These are phyloP conservation scores for Metopia argyrocephala DNA, from an alignment of 2,888 invertebrate genomes.

Conservation along the genomic window DNA sequence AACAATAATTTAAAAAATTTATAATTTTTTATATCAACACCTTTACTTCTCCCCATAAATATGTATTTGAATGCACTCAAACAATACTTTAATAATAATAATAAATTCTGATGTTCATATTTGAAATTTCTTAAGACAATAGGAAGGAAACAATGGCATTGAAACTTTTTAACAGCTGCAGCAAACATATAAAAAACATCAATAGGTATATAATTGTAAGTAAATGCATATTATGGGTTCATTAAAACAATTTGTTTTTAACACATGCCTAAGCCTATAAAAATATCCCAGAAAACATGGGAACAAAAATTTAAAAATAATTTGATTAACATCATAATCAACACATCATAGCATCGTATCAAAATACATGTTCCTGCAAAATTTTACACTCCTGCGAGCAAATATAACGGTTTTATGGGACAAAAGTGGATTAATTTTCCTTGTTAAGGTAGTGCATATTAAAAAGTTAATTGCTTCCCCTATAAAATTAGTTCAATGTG, in stretches of 20 bases:
- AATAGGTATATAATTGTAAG: not conserved
- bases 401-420: no score
- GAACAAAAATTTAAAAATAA: not conserved
- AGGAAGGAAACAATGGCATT: not conserved
- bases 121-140: not conserved
- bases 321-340: slow-evolving; percentile 1
- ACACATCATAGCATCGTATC: no score
- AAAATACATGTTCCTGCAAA: no score
- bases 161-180: slow-evolving; percentile 25
- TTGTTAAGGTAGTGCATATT: no score
- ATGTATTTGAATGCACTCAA: slow-evolving; percentile 31
- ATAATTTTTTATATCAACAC: slow-evolving; percentile 50
- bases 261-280: no score
- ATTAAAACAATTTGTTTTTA: not conserved
- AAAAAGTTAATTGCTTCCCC: no score
- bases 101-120: no score
- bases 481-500: no score
- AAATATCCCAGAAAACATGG: no score
- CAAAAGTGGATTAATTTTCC: no score
- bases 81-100: no score
- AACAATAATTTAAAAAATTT: slow-evolving; percentile 27
- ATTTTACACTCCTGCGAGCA: no score
- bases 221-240: slow-evolving; percentile 26
- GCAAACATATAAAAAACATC: slow-evolving; percentile 3
- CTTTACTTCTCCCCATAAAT: slow-evolving; percentile 24